Evolutionary conservation across 2,113 vertebrate genomes (phyloP), one percentile per base, ranked within the genome.

Genomic region (Psilopogon haemacephalus): DNA sequence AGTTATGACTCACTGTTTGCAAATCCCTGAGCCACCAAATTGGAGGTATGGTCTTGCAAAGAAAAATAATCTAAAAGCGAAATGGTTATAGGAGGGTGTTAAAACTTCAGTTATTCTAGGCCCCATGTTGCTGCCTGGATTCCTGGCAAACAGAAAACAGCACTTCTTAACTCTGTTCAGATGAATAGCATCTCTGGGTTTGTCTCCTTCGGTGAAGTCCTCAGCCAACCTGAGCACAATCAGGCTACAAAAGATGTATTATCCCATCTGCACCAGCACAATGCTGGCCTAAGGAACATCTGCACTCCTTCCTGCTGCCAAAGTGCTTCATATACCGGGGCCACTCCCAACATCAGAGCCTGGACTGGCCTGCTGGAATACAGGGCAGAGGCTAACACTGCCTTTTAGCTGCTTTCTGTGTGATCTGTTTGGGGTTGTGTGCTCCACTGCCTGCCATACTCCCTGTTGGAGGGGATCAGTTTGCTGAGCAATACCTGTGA

Each of bases 1-100:
- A 91, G 64, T 80, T 71, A 88, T 95, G 94, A 95, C 60, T 91
- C 94, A 92, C 42, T 94, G 94, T 88, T 96, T 96, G 86, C 89
- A 88, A 94, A 86, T 91, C 89, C 74, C 85, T 81, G 52, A 94
- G 82, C 75, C 54, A 77, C 84, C 60, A 54, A 74, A 89, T 12
- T 92, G 84, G 94, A 95, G 94, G 84, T 64, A 85, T 71, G 72
- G 65, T 62, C 89, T 0, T 0, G 3, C 46, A 74, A 94, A 87
- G 74, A 59, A 85, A 8, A 8, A 35, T 54, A 3, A 1, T 24
- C 72, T 68, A 64, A 69, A 87, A 71, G 52, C 65, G 59, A 73
- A 87, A 77, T 56, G 52, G 56, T 46, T 94, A 2, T 40, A 91
- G 48, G 82, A 89, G 87, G 60, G 71, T 85, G 87, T 73, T 85